These are phyloP conservation scores for Anseranas semipalmata DNA, from an alignment of 2,113 vertebrate genomes.

Conservation along the genomic window DNA sequence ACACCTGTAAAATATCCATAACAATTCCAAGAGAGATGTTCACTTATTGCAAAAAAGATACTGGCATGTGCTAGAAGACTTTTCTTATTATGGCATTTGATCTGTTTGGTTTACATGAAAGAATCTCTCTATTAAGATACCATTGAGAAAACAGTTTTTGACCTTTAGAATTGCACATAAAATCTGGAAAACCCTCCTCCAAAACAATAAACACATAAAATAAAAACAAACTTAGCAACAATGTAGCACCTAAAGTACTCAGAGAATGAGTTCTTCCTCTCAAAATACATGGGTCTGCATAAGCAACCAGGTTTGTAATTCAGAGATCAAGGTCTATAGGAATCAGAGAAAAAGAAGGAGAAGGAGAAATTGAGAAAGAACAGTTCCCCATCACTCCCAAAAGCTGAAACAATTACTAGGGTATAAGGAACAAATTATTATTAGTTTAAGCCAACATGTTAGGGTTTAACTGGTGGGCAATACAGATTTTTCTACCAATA, in stretches of 20 bases:
- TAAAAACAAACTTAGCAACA: not conserved
- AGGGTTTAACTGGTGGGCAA: not conserved
- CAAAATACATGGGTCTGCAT: not conserved
- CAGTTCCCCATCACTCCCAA: not conserved
- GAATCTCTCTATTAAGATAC: not conserved
- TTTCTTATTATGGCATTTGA: not conserved
- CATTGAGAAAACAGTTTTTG: not conserved
- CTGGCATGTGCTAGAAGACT: not conserved
- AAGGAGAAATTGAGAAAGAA: not conserved
- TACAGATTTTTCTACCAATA: not conserved
- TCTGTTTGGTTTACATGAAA: not conserved
- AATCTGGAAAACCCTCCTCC: not conserved
- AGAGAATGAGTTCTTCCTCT: not conserved
- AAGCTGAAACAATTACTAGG: not conserved
- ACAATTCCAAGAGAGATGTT: not conserved
- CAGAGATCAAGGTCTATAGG: not conserved
- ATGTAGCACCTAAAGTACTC: accelerated
- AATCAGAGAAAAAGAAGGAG: not conserved
- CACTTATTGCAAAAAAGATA: not conserved
- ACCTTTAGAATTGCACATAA: not conserved
- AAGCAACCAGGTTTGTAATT: not conserved
- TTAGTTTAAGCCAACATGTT: not conserved
- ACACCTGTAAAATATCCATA: not conserved
- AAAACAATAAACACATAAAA: not conserved
- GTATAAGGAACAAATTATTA: not conserved